Base-by-base conservation (phyloP, 2,888 invertebrate species). In the Acheta domesticus region DNA sequence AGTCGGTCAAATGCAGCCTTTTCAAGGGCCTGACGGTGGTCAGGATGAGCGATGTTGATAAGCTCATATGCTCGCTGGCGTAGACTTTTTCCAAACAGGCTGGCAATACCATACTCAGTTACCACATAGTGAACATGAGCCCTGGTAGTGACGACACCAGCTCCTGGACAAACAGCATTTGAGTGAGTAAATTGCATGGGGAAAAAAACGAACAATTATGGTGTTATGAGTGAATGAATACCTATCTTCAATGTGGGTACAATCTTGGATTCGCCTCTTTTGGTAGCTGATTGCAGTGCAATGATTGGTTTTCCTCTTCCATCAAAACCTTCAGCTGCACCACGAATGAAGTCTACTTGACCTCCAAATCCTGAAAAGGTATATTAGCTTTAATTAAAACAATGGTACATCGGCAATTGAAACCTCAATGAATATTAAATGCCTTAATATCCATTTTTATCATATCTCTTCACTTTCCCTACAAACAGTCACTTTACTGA, bases 81-180 rank as follows among this genome's bases (percentile, higher is more conserved):
- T 78, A 97, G 89, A 20, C 93, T 93, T 87, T 95, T 96, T 74
- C 98, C 98, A 86, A 97, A 97, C 77, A 98, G 88, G 80, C 92
- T 89, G 0, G 97, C 97, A 83, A 97, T 93, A 20, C 98, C 98
- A 83, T 94, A 91, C 86, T 98, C 98, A 0, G 98, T 98, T 1
- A 97, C 97, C 4, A 98, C 91, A 86, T 97, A 98, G 86, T 97
- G 95, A 0, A 95, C 95, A 86, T 98, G 97, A 0, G 96, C 96
- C 82, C 97, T 91, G 0, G 94, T 92, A 0, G 97, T 96, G 20
- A 97, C 97, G 8, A 98, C 96, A n/a, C 97, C 97, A 81, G 95
- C 96, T 84, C 97, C 96, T 94, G 62, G 16, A 79, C 78, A 76
- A 48, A 11, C 36, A 23, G 1, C 16, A 21, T 21, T 21, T 75